Evolutionary conservation across 2,888 invertebrate genomes (phyloP).

Genomic region (Caenorhabditis macrosperma): DNA sequence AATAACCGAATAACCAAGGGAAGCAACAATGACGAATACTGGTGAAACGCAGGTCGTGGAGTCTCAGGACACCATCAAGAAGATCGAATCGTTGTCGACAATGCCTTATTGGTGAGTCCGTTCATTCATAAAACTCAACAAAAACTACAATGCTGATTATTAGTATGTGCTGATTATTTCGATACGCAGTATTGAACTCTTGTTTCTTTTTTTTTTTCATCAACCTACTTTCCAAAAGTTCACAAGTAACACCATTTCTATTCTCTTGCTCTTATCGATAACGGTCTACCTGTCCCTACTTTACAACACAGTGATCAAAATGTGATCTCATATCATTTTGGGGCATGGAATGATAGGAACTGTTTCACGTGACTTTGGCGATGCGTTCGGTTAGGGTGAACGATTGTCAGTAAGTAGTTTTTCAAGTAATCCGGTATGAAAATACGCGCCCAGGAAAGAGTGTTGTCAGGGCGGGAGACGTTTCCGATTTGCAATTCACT

Average conservation of each 20-base stretch:
- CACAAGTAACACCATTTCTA: background rate
- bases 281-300: background rate
- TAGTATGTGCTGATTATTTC: too few species aligned
- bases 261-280: constrained; percentile 28
- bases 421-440: background rate
- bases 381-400: constrained; percentile 5
- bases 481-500: too few species aligned
- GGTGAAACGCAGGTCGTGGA: constrained; percentile 20
- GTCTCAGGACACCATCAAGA: constrained; percentile 40
- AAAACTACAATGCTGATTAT: background rate
- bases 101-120: constrained; percentile 58
- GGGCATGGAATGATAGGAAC: background rate
- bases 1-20: constrained; percentile 1
- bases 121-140: background rate
- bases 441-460: too few species aligned
- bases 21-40: constrained; percentile 37
- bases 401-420: background rate
- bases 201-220: background rate
- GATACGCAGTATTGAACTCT: too few species aligned
- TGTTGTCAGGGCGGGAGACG: too few species aligned
- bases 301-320: constrained; percentile 27
- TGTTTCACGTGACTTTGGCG: constrained; percentile 43
- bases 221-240: background rate
- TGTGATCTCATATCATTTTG: constrained; percentile 48
- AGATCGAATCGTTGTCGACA: constrained; percentile 56